These are phyloP conservation scores for Falco peregrinus DNA, from an alignment of 2,797 vertebrate genomes.

Conservation along the genomic window DNA sequence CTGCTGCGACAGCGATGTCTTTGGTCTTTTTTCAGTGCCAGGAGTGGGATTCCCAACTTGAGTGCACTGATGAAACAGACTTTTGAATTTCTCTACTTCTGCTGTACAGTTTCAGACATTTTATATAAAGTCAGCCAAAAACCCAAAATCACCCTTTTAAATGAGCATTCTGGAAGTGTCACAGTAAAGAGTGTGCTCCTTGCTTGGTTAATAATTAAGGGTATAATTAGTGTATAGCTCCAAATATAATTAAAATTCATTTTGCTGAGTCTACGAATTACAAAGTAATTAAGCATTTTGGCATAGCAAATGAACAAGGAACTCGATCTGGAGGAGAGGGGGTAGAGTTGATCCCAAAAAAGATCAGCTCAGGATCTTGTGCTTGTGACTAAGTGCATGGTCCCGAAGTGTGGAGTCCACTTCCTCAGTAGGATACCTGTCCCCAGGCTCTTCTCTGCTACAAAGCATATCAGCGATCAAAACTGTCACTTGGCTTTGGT, in stretches of 20 bases:
- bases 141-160: not conserved
- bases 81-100: not conserved
- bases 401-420: not conserved
- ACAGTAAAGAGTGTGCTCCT: not conserved
- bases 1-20: not conserved
- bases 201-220: conserved; percentile 66
- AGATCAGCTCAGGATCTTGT: not conserved
- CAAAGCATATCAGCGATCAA: not conserved
- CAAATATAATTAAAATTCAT: conserved; percentile 72
- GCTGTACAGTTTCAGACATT: not conserved
- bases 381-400: not conserved
- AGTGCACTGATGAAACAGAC: not conserved
- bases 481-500: not conserved
- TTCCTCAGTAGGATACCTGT: not conserved
- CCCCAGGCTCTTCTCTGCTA: not conserved
- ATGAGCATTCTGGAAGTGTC: not conserved
- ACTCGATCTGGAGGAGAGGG: not conserved
- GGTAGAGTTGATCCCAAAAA: not conserved
- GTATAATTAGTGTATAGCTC: conserved; percentile 61
- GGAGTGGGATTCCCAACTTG: not conserved
- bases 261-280: conserved; percentile 55
- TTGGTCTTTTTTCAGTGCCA: not conserved
- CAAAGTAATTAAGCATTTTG: conserved; percentile 61
- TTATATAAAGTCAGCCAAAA: not conserved
- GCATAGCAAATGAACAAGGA: not conserved